A percentile compares a stretch with the other conserved stretches of the same genome.
Evolutionary conservation across 2,113 vertebrate species (phyloP).

Genomic region (Sigmodon hispidus): DNA sequence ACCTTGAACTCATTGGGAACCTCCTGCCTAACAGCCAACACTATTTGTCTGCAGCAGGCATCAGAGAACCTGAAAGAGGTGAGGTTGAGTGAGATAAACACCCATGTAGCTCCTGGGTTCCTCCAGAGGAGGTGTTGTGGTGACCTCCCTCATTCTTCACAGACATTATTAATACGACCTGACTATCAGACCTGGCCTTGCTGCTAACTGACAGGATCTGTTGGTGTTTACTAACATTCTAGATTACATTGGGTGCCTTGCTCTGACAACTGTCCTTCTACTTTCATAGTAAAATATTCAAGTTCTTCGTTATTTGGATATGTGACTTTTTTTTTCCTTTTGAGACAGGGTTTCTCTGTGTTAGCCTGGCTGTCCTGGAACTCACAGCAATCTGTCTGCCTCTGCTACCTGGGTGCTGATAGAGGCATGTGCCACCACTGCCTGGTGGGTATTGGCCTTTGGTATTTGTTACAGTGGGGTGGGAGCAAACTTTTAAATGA

Average conservation of each 20-base stretch:
- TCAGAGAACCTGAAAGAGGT: neutral
- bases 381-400: too few species aligned
- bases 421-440: too few species aligned
- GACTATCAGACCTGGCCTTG: neutral
- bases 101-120: neutral
- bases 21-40: constrained; percentile 2
- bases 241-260: neutral
- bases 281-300: neutral
- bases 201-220: neutral
- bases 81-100: neutral
- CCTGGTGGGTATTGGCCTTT: too few species aligned
- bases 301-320: neutral
- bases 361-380: too few species aligned
- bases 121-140: neutral
- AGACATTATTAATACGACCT: neutral
- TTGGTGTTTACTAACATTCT: neutral
- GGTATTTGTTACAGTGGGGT: neutral
- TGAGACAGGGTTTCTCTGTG: too few species aligned
- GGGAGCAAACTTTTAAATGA: neutral
- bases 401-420: too few species aligned
- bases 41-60: neutral
- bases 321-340: constrained; percentile 1
- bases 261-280: neutral
- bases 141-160: constrained; percentile 27
- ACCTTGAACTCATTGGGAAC: neutral